phyloP scores from a whole-genome alignment of 1,140 invertebrate genomes.

The Penaeus indicus region DNA sequence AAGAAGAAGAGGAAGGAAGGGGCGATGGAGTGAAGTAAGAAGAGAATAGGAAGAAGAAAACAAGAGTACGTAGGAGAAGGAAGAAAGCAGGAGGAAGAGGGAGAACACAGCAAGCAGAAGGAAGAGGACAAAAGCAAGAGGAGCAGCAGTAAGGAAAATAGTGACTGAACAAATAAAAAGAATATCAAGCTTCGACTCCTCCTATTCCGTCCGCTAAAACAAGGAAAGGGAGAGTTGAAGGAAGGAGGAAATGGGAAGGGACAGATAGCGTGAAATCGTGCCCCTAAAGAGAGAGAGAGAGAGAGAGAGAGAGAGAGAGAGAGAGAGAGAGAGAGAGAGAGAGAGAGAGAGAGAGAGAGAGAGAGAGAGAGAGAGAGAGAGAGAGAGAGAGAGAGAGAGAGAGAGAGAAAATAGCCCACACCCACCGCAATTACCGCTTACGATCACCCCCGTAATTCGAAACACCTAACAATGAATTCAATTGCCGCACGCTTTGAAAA shows the following conservation, averaged over 20 bases:
- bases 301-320: too few species aligned
- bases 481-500: too few species aligned
- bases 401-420: background rate
- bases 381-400: background rate
- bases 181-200: too few species aligned
- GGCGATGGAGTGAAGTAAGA: background rate
- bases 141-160: too few species aligned
- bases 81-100: background rate
- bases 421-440: background rate
- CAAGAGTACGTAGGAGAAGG: background rate
- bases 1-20: background rate
- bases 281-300: too few species aligned
- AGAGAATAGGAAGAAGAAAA: background rate
- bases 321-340: too few species aligned
- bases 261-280: too few species aligned
- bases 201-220: too few species aligned
- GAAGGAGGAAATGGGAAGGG: too few species aligned
- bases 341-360: constrained; percentile 1
- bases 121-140: background rate
- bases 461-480: too few species aligned
- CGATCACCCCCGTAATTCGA: background rate
- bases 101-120: background rate
- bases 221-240: too few species aligned
- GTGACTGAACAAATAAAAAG: too few species aligned
- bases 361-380: background rate